Evolutionary conservation across 2,797 vertebrate species (phyloP).

Genomic region (Acropternis orthonyx): DNA sequence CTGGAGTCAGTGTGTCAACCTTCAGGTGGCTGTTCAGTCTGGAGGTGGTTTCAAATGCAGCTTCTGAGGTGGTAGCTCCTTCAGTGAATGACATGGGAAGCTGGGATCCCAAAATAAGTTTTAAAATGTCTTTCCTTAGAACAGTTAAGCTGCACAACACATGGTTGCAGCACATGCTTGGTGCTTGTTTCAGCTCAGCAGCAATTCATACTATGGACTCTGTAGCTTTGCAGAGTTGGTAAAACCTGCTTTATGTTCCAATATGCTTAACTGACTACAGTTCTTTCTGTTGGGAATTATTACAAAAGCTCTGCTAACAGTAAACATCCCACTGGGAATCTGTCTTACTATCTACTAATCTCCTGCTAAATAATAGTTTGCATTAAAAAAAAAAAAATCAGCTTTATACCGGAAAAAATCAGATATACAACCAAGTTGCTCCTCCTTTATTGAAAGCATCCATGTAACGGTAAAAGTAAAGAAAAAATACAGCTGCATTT

Average conservation of each 20-base stretch:
- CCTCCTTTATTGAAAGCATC: not conserved
- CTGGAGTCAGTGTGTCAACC: not conserved
- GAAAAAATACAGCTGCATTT: not conserved
- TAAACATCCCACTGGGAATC: not conserved
- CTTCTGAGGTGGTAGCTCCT: not conserved
- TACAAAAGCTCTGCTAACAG: not conserved
- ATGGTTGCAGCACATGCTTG: not conserved
- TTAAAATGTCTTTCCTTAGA: not conserved
- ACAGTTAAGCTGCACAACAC: not conserved
- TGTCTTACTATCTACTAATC: not conserved
- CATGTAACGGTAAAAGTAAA: not conserved
- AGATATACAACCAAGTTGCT: not conserved
- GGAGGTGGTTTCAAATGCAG: not conserved
- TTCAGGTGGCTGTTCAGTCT: not conserved
- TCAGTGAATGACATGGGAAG: not conserved
- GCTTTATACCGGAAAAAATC: not conserved
- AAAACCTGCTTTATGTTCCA: not conserved
- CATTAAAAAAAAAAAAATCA: not conserved
- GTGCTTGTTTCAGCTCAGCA: not conserved
- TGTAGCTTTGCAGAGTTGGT: not conserved
- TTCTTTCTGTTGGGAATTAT: not conserved
- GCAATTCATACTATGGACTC: not conserved
- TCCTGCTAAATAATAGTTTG: slow-evolving; percentile 1
- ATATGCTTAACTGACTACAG: not conserved
- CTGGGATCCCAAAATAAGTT: not conserved